These are phyloP conservation scores for Gymnorhina tibicen DNA, from an alignment of 2,113 vertebrate species.

Conservation along the genomic window DNA sequence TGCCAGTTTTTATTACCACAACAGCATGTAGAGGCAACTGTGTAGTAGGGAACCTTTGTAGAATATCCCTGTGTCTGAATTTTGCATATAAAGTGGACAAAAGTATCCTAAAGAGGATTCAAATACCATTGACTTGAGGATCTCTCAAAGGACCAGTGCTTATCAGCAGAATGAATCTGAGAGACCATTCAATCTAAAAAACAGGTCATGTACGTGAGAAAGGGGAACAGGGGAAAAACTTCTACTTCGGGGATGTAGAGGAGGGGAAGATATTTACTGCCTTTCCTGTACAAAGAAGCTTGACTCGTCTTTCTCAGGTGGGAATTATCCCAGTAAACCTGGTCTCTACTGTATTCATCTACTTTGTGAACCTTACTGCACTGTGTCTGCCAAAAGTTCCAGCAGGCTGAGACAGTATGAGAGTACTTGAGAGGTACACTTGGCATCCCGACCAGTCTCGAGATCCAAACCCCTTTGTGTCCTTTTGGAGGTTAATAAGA, in stretches of 20 bases:
- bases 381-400: background rate
- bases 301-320: background rate
- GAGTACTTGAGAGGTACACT: slow-evolving; percentile 11
- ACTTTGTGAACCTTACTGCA: background rate
- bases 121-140: background rate
- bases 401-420: background rate
- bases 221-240: background rate
- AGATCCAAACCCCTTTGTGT: slow-evolving; percentile 27
- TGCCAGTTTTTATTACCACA: background rate
- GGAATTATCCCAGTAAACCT: background rate
- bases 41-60: background rate
- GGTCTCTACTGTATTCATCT: background rate
- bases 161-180: background rate
- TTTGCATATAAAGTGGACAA: background rate
- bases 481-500: slow-evolving; percentile 58
- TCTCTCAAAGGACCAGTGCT: background rate
- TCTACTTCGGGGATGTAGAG: accelerated
- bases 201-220: background rate
- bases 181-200: background rate
- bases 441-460: slow-evolving; percentile 35
- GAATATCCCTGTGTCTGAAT: background rate
- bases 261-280: background rate
- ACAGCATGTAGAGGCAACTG: background rate
- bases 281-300: background rate
- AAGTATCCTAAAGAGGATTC: background rate